Percentiles rank a stretch among this genome's conserved stretches.
phyloP scores from a whole-genome alignment of 2,888 invertebrate species.

The Campopleginae sp. region DNA sequence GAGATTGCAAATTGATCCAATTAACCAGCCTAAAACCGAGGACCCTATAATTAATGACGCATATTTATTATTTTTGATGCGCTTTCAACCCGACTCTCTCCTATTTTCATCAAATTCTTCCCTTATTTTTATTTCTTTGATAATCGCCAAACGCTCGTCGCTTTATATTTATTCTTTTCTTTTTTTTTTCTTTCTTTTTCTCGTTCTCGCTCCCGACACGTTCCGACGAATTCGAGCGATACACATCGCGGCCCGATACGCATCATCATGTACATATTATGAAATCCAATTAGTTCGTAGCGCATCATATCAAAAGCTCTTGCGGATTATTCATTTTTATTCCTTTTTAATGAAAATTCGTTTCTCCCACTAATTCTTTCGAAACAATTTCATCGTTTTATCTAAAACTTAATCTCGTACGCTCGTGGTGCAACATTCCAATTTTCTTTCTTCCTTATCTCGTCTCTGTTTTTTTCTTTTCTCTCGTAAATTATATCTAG shows the following conservation, averaged over 20 bases:
- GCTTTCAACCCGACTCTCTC: conserved; percentile 59
- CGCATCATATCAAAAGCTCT: conserved; percentile 56
- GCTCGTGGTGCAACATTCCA: conserved; percentile 36
- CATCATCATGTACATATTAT: neutral
- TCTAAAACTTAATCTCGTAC: conserved; percentile 49
- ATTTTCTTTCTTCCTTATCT: conserved; percentile 1
- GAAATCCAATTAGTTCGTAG: conserved; percentile 32
- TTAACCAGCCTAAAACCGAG: conserved; percentile 79
- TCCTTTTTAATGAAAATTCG: conserved; percentile 20
- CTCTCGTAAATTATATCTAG: conserved; percentile 60
- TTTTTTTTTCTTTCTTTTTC: neutral
- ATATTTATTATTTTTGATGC: conserved; percentile 57
- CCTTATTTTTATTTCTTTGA: neutral
- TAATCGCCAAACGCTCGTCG: too few species aligned
- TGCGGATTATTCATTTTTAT: neutral
- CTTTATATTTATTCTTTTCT: conserved; percentile 2
- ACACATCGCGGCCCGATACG: neutral
- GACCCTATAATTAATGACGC: conserved; percentile 68
- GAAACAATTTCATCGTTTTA: neutral
- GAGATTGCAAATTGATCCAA: conserved; percentile 78
- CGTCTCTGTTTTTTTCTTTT: conserved; percentile 7
- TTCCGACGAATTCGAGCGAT: neutral
- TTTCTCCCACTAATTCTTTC: neutral
- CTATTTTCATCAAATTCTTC: conserved; percentile 7
- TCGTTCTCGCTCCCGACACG: conserved; percentile 27